These are phyloP conservation scores for Temnopleurus reevesii DNA, from an alignment of 53 echinoderm and acorn worm species.

Conservation along the genomic window DNA sequence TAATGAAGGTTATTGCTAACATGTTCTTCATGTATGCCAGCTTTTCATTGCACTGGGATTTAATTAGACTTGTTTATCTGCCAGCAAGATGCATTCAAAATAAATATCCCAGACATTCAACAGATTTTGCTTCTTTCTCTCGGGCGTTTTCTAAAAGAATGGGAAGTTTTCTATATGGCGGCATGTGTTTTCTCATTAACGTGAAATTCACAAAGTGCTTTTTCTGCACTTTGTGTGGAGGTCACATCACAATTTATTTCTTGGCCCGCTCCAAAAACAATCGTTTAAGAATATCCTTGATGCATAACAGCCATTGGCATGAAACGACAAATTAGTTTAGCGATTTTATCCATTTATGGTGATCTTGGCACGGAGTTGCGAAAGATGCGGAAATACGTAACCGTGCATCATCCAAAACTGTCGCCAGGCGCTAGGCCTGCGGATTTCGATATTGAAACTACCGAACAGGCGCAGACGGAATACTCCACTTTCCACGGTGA, in stretches of 20 bases:
- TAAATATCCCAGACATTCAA: not conserved
- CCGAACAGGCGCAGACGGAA: conserved; percentile 4
- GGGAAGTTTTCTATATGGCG: not conserved
- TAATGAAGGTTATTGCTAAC: not conserved
- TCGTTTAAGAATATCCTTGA: conserved; percentile 48
- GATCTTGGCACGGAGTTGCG: conserved; percentile 45
- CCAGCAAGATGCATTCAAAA: not conserved
- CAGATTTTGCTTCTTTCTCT: not conserved
- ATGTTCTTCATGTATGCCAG: conserved; percentile 22
- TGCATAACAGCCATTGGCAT: conserved; percentile 42
- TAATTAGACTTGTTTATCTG: conserved; percentile 23
- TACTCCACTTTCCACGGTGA: not conserved
- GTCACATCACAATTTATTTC: conserved; percentile 44
- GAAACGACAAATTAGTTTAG: not conserved
- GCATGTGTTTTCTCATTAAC: not conserved
- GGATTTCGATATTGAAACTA: not conserved
- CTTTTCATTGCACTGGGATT: not conserved
- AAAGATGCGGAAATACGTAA: conserved; percentile 51
- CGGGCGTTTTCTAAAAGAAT: not conserved
- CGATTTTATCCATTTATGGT: conserved; percentile 50
- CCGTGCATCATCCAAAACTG: conserved; percentile 43
- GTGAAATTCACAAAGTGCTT: not conserved
- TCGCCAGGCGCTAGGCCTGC: conserved; percentile 31
- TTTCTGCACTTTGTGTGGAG: conserved; percentile 48
- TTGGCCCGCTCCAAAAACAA: conserved; percentile 52